Base-by-base conservation (phyloP, 2,888 invertebrate genomes). In the Hemistola chrysoprasaria region DNA sequence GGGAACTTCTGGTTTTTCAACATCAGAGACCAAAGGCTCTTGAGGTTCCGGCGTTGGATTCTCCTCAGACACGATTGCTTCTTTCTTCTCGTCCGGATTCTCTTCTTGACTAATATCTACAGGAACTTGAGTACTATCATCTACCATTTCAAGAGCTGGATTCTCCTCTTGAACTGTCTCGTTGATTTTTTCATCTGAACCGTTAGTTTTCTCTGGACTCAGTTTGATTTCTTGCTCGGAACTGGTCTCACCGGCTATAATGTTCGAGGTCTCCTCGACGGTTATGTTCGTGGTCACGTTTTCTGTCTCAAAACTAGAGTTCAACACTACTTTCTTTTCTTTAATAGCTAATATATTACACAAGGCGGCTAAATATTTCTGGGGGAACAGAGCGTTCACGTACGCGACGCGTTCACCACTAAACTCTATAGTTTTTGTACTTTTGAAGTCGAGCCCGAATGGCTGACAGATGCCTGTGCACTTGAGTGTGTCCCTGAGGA, bases 341-440 rank as follows among this genome's bases (percentile, higher is more conserved):
- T 91, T 87, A 47, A 93, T 90, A 22, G 94, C 93, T 41, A 95
- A 71, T 22, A 93, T 90, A 75, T 95, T 95, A 76, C 96, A 96
- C 52, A 96, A 81, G 10, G 95, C 95, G 9, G 93, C 93, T 53
- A 95, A 80, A 72, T 94, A 94, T 61, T 92, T 92, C 16, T 90
- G 78, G 6, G 93, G 89, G 56, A 95, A 91, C 53, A 94, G 87
- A 55, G 92, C 90, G 23, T 92, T 89, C 49, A 92, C 86, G 61
- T 92, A 92, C 50, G 91, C 90, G 47, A 84, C 86, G 31, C 90
- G 82, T 51, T 85, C 81, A 34, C 82, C 78, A 66, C 78, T 78
- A 59, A 85, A 88, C 58, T 85, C 84, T 60, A 86, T 79, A 53
- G 82, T 84, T 62, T 87, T 88, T 85, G 81, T 90, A 84, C 81